These are phyloP conservation scores for Gymnorhina tibicen DNA, from an alignment of 2,113 vertebrate species.

Conservation along the genomic window DNA sequence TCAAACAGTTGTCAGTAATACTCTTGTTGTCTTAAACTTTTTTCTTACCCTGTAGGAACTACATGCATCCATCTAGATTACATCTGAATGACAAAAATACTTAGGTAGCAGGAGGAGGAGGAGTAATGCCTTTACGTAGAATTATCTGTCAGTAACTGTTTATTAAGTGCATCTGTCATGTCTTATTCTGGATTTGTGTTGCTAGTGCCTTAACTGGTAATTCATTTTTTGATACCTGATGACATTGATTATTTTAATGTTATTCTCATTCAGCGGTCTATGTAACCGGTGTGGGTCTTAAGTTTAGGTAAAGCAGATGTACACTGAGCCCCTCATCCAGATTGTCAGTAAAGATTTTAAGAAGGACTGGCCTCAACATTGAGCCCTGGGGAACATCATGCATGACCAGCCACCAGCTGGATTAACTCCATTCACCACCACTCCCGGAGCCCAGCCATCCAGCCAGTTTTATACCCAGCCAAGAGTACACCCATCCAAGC, in stretches of 20 bases:
- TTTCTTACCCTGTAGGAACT: neutral
- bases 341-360: neutral
- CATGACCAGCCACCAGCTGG: neutral
- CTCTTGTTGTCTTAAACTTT: neutral
- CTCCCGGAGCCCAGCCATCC: neutral
- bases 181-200: conserved; percentile 22
- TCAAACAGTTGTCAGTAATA: conserved; percentile 20
- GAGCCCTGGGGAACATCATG: neutral
- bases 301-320: neutral
- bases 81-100: conserved; percentile 19
- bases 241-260: neutral
- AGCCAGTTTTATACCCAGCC: neutral
- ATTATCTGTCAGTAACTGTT: neutral
- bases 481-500: neutral
- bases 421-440: neutral
- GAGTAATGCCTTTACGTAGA: conserved; percentile 13
- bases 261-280: neutral
- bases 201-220: neutral
- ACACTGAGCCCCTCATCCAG: neutral
- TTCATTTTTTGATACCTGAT: neutral
- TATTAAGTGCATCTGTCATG: neutral
- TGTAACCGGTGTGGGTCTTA: neutral
- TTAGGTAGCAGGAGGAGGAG: neutral
- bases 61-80: neutral
- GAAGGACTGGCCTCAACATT: neutral